Evolutionary conservation across 64 coral and sea anemone species (phyloP), one percentile per base, ranked within the genome.

Genomic region (Acropora tenuis): DNA sequence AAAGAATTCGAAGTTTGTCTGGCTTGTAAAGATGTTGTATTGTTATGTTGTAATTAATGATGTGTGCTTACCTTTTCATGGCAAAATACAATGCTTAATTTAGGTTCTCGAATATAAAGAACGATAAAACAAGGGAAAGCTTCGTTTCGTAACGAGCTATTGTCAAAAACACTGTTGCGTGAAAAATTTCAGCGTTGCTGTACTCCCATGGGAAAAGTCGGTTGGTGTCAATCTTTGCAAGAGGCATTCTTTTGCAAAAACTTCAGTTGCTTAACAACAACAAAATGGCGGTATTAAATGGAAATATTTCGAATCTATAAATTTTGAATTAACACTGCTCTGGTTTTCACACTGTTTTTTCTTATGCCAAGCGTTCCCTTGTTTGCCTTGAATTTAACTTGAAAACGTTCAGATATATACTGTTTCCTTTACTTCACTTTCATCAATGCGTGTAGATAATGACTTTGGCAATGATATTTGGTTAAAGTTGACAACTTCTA

Each of bases 11-110:
- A 82, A 63, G 59, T 82, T 82, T 58, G 15, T 82, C 30, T 30
- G 30, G 30, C 30, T 30, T 30, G 30, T 30, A 30, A 30, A 30
- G 30, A 71, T 85, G 82, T 85, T 72, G 15, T 85, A 30, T 30
- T 30, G 30, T 85, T 85, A 85, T 85, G 82, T 85, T 85, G 82
- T 85, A 85, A 85, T 85, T 85, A 85, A 44, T 85, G 65, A 85
- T 63, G 46, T 20, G 5, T 55, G 4, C 46, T 85, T 48, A 16
- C 45, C 65, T 85, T 49, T 85, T 59, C 82, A 48, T 69, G 13
- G 82, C 61, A 65, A 50, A 59, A 20, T 2, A 85, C 82, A 85
- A 85, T 85, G 6, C 16, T 85, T 85, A 71, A 85, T 85, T 45
- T 71, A 72, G 17, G 45, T 16, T 2, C 2, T 46, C 48, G 60